These are phyloP conservation scores for Ginglymostoma cirratum DNA, from an alignment of 2,113 vertebrate genomes.

Conservation along the genomic window DNA sequence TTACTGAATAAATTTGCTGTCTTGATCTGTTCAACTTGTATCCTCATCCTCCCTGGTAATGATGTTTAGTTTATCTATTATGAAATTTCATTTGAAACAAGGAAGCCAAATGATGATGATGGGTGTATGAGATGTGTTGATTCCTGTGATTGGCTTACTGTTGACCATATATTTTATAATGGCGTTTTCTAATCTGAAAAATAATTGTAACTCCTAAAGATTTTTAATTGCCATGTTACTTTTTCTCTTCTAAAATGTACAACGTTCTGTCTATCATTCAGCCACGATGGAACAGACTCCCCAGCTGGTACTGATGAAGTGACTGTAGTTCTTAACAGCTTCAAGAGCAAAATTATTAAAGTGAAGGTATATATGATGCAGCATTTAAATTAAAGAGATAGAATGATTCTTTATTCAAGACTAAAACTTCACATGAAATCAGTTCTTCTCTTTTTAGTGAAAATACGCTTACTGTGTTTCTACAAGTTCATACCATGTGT, in stretches of 20 bases:
- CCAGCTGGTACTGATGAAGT: conserved; percentile 76
- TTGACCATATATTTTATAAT: neutral
- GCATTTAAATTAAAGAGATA: neutral
- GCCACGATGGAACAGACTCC: conserved; percentile 94
- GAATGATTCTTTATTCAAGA: neutral
- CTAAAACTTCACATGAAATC: neutral
- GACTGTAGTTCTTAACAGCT: conserved; percentile 82
- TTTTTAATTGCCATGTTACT: neutral
- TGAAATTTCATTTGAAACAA: neutral
- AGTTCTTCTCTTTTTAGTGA: neutral
- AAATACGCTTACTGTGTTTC: neutral
- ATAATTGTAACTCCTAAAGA: neutral
- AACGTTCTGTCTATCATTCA: conserved; percentile 48
- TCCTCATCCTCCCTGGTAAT: neutral
- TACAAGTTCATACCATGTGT: too few species aligned
- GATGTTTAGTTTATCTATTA: neutral
- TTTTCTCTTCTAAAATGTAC: neutral
- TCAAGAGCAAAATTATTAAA: conserved; percentile 97
- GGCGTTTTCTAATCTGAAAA: neutral
- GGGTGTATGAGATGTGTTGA: neutral
- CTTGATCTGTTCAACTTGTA: neutral
- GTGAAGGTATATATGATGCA: conserved; percentile 70
- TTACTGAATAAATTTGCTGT: neutral
- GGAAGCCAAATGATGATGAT: neutral
- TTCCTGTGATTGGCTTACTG: neutral